A percentile compares a stretch with the other conserved stretches of the same genome.
Evolutionary conservation across 2,113 vertebrate species (phyloP).

Genomic region (Dolichallabes microphthalmus): DNA sequence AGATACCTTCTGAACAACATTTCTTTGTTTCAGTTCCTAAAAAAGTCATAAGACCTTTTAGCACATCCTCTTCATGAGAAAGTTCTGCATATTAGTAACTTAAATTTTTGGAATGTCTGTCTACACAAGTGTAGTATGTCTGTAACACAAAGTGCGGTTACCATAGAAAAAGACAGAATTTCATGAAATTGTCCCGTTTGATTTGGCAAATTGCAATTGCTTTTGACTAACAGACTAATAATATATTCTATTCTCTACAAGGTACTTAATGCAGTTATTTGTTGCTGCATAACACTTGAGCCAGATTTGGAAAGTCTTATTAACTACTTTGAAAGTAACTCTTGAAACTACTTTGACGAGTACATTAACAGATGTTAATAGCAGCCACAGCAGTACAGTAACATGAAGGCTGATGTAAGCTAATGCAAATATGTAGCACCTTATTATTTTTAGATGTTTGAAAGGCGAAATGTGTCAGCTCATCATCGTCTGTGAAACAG

Average conservation of each 20-base stretch:
- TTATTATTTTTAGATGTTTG: neutral
- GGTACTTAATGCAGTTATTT: neutral
- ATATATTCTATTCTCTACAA: neutral
- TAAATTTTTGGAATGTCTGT: neutral
- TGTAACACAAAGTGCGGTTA: neutral
- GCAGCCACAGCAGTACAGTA: no score
- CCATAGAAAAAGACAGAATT: no score
- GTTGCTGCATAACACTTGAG: neutral
- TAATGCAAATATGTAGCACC: no score
- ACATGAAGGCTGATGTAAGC: neutral
- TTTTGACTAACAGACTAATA: neutral
- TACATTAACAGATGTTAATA: neutral
- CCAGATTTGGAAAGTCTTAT: neutral
- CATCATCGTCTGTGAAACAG: neutral
- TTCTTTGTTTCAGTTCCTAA: slow-evolving; percentile 30
- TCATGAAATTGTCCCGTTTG: neutral
- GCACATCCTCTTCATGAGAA: neutral
- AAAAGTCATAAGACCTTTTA: slow-evolving; percentile 1
- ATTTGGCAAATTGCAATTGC: neutral
- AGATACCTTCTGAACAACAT: neutral
- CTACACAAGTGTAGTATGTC: no score
- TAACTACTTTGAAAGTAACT: neutral
- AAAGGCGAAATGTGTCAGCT: neutral
- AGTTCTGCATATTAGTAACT: neutral
- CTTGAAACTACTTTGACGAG: neutral